These are phyloP conservation scores for Periophthalmus modestus DNA, from an alignment of 2,113 vertebrate genomes.

Conservation along the genomic window DNA sequence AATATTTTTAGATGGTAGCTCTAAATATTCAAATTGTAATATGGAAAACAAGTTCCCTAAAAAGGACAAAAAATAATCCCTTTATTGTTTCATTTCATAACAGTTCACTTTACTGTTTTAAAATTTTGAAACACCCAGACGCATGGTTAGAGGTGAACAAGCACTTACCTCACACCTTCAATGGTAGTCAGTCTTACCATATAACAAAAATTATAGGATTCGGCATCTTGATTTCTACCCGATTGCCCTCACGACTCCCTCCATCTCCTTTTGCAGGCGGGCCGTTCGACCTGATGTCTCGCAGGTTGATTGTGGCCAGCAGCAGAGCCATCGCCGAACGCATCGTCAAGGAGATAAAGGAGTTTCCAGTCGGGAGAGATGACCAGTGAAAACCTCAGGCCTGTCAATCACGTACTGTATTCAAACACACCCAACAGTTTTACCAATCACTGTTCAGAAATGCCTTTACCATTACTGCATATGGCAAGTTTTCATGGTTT, in stretches of 20 bases:
- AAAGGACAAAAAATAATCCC: background rate
- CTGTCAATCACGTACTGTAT: background rate
- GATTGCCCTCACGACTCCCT: background rate
- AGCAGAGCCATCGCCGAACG: constrained; percentile 81
- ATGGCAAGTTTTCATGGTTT: background rate
- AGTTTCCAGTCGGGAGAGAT: constrained; percentile 83
- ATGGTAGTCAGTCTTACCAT: background rate
- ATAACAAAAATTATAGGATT: background rate
- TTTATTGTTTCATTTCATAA: too few species aligned
- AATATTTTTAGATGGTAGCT: too few species aligned
- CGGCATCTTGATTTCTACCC: background rate
- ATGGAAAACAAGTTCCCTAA: background rate
- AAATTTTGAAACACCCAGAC: background rate
- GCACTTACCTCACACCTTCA: too few species aligned
- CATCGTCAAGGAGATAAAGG: constrained; percentile 83
- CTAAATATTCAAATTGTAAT: too few species aligned
- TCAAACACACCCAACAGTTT: background rate
- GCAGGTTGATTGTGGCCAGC: constrained; percentile 89
- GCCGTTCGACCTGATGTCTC: constrained; percentile 96
- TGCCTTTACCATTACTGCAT: too few species aligned
- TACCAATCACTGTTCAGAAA: background rate
- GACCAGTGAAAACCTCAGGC: constrained; percentile 56
- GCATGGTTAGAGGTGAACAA: background rate
- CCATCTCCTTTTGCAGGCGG: constrained; percentile 76
- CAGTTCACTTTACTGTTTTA: background rate